Evolutionary conservation across 2,797 vertebrate genomes (phyloP).

Genomic region (Pseudochirops cupreus): DNA sequence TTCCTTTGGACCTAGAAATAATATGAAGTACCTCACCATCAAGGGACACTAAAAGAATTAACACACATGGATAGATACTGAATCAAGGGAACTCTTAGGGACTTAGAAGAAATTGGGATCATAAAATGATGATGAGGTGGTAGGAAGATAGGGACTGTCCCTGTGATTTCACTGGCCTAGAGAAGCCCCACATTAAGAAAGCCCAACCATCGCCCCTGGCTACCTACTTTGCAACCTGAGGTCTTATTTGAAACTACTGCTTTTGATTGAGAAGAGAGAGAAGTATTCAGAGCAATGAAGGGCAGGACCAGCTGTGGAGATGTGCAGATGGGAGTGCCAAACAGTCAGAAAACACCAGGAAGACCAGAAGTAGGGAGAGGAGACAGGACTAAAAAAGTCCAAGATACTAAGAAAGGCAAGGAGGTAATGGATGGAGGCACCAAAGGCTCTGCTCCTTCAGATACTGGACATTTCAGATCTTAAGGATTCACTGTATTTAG

Average conservation of each 20-base stretch:
- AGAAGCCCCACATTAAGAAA: neutral
- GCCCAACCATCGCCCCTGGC: neutral
- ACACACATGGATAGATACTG: neutral
- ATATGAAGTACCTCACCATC: neutral
- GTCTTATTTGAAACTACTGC: neutral
- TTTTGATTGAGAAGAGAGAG: neutral
- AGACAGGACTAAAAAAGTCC: neutral
- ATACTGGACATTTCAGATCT: neutral
- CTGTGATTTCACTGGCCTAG: neutral
- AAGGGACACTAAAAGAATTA: neutral
- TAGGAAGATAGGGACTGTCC: neutral
- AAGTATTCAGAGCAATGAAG: neutral
- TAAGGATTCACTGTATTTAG: neutral
- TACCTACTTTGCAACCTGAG: neutral
- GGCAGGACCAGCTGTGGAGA: neutral
- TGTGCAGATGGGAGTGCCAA: neutral
- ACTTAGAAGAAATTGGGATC: neutral
- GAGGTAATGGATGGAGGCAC: neutral
- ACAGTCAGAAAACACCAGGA: neutral
- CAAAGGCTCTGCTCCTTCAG: neutral
- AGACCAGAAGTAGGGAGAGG: neutral
- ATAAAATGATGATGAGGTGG: neutral
- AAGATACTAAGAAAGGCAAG: neutral
- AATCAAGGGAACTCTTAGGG: neutral
- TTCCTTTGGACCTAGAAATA: neutral